phyloP scores from a whole-genome alignment of 2,113 vertebrate species.

The Cyprinodon tularosa region DNA sequence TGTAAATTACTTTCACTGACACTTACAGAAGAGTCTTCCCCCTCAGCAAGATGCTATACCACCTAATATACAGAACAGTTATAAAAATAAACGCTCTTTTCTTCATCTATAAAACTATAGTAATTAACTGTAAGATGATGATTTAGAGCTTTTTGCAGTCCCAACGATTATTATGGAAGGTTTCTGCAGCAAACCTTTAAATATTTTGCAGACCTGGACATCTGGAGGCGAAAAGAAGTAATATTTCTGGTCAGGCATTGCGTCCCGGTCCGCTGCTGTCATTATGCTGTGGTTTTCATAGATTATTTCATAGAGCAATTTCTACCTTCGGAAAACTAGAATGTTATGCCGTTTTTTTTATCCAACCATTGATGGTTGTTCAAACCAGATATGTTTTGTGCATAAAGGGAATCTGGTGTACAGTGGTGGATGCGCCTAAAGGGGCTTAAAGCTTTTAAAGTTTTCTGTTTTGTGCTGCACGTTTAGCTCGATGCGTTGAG shows the following conservation, averaged over 20 bases:
- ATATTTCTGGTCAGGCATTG: background rate
- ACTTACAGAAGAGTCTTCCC: background rate
- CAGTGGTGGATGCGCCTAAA: too few species aligned
- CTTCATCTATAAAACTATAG: background rate
- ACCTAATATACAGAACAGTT: background rate
- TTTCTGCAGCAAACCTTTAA: background rate
- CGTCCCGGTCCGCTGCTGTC: background rate
- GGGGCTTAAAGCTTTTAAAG: too few species aligned
- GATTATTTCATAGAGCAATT: background rate
- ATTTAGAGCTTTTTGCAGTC: background rate
- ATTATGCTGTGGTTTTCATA: background rate
- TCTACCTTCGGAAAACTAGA: background rate
- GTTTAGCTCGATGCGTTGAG: too few species aligned
- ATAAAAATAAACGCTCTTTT: background rate
- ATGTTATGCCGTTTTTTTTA: background rate
- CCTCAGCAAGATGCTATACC: background rate
- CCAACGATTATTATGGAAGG: background rate
- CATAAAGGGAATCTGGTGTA: too few species aligned
- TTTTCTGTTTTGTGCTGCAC: too few species aligned
- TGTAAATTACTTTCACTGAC: background rate
- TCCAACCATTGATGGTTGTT: too few species aligned
- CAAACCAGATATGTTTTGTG: too few species aligned
- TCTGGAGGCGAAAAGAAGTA: background rate
- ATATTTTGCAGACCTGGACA: background rate
- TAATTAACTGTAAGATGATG: background rate